Evolutionary conservation across 2,888 invertebrate species (phyloP), one percentile per base, ranked within the genome.

Genomic region (Lacanobia oleracea): DNA sequence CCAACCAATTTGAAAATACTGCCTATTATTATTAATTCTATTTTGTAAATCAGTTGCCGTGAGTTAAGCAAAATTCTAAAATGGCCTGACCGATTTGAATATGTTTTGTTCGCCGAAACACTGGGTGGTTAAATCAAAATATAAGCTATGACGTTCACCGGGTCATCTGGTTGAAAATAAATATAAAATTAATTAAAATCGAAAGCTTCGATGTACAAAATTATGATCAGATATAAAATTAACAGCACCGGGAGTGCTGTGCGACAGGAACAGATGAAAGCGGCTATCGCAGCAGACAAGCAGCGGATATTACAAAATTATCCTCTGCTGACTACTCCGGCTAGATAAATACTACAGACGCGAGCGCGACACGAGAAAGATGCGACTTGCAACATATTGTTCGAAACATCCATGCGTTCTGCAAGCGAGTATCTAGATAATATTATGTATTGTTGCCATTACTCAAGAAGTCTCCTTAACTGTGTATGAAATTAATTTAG

Each of bases 281-380:
- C 51, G 45, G 18, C 27, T n/a, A 62, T 61, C 48, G 63, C 54
- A 21, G 21, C 33, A 56, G 67, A 67, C 67, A 63, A 75, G 62
- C 37, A 21, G 43, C 60, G 76, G 77, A 67, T 75, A 81, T 77
- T 81, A 67, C 67, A 23, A 48, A 59, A 75, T 53, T 64, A 81
- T 81, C 54, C 18, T 48, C 56, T 61, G 45, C 53, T 45, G 48
- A 40, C 63, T 23, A 37, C 61, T 40, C 14, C n/a, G 1, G 12
- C 57, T 76, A 53, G 23, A 77, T 57, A 65, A 79, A 66, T 53
- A 62, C 37, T 48, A 27, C 18, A 21, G 57, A 59, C 50, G 21
- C 18, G 53, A 62, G 27, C 33, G 18, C 37, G 64, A 57, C 68
- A 18, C 37, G 48, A 68, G 69, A 56, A 23, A 40, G 61, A 76